A percentile compares a stretch with the other conserved stretches of the same genome.
Conservation (phyloP, 2,888 invertebrate species). For the Proisotoma minuta region DNA sequence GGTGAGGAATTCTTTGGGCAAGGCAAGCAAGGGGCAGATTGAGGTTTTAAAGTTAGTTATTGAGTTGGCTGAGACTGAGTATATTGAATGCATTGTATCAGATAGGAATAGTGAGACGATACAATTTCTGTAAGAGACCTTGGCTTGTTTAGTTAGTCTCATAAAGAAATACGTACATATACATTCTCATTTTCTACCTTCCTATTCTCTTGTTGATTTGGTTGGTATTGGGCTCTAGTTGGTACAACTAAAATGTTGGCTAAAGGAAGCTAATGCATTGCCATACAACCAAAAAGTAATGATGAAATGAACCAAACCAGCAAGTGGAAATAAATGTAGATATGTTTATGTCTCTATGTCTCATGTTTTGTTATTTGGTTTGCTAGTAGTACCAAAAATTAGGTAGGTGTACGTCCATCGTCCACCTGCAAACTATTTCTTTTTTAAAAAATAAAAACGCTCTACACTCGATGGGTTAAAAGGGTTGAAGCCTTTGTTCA, state of each 20-base stretch:
- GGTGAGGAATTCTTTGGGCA: background rate
- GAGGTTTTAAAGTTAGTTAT: too few species aligned
- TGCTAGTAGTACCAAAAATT: too few species aligned
- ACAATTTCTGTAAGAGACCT: background rate
- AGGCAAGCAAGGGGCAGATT: background rate
- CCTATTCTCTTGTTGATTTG: background rate
- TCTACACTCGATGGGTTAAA: background rate
- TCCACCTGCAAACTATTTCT: background rate
- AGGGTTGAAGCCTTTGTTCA: slow-evolving; percentile 1
- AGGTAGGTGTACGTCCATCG: too few species aligned
- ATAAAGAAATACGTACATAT: background rate
- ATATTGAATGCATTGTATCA: background rate
- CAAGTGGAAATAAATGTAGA: too few species aligned
- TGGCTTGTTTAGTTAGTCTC: slow-evolving; percentile 3
- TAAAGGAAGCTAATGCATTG: background rate
- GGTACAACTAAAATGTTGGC: background rate
- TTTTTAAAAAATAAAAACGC: background rate
- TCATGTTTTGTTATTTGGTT: too few species aligned
- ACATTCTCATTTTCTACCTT: background rate
- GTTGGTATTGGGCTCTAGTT: too few species aligned
- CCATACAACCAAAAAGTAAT: background rate
- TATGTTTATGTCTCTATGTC: too few species aligned
- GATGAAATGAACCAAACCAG: background rate
- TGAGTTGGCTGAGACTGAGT: background rate
- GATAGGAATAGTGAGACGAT: background rate